Evolutionary conservation across 1,140 invertebrate genomes (phyloP), one percentile per base, ranked within the genome.

Genomic region (Asobara japonica): DNA sequence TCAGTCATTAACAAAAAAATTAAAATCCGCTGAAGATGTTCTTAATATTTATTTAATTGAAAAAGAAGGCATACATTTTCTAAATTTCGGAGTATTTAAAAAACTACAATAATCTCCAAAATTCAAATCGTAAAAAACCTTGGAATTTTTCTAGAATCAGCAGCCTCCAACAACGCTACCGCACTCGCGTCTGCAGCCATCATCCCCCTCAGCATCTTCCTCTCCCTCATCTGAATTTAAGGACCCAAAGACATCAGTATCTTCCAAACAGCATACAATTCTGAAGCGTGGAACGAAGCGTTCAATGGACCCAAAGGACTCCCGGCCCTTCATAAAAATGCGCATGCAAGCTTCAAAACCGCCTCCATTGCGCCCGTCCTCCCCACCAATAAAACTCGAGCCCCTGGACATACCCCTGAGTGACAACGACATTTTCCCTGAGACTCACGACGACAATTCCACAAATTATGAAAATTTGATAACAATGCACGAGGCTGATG

Each of bases 391-490:
- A 0, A 87, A 88, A 65, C 45, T 83, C 5, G 85, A 87, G 61
- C 85, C 86, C 0, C 69, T 85, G 13, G 85, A 87, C 29, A 83
- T 86, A 48, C 85, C 85, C 8, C 69, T 86, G 1, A 87, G 85
- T 74, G 85, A 85, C 0, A 82, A 80, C 0, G 81, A 83, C 11
- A 81, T 86, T n/a, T 82, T 82, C 22, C 74, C 79, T 0, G 82
- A 79, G 5, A 76, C 78, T 45, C 78, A 83, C 29, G 79, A 83
- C 1, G 79, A 82, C 3, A 80, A 73, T 60, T 80, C 77, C 0
- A 75, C 76, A 2, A 82, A 81, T n/a, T 84, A 83, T 11, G 82
- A 84, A 0, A 80, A 77, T 16, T 70, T 84, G 3, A 84, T 86
- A 73, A 80, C 74, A 27, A 36, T 86, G 8, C 81, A 84, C 38